Evolutionary conservation across 2,888 invertebrate species (phyloP).

Genomic region (Psylliodes chrysocephalus): DNA sequence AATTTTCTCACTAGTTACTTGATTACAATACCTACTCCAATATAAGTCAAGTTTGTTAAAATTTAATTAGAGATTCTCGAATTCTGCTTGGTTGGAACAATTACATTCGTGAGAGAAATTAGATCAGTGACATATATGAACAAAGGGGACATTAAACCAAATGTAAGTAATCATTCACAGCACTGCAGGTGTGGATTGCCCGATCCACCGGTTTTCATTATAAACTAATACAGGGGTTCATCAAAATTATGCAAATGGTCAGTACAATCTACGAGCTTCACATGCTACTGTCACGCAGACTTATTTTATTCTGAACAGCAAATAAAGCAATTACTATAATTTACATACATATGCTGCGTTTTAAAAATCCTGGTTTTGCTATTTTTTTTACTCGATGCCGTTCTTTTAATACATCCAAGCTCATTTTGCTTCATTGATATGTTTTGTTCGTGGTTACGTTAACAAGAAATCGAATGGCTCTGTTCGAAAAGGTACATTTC

Average conservation of each 20-base stretch:
- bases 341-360: too few species aligned
- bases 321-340: too few species aligned
- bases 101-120: constrained; percentile 18
- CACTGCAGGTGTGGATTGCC: constrained; percentile 11
- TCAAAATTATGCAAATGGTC: neutral
- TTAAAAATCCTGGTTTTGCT: too few species aligned
- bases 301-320: too few species aligned
- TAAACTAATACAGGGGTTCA: neutral
- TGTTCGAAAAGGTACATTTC: too few species aligned
- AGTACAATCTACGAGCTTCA: too few species aligned
- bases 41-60: constrained; percentile 4
- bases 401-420: too few species aligned
- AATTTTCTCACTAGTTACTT: neutral
- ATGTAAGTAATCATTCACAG: constrained; percentile 33
- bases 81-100: neutral
- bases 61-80: neutral
- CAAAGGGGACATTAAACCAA: constrained; percentile 27
- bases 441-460: too few species aligned
- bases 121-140: constrained; percentile 22
- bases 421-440: too few species aligned
- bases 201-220: constrained; percentile 1
- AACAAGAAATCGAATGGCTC: too few species aligned
- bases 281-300: too few species aligned
- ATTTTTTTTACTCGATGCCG: too few species aligned
- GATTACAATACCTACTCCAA: neutral